These are phyloP conservation scores for Xenopus petersii DNA, from an alignment of 2,797 vertebrate species.

Conservation along the genomic window DNA sequence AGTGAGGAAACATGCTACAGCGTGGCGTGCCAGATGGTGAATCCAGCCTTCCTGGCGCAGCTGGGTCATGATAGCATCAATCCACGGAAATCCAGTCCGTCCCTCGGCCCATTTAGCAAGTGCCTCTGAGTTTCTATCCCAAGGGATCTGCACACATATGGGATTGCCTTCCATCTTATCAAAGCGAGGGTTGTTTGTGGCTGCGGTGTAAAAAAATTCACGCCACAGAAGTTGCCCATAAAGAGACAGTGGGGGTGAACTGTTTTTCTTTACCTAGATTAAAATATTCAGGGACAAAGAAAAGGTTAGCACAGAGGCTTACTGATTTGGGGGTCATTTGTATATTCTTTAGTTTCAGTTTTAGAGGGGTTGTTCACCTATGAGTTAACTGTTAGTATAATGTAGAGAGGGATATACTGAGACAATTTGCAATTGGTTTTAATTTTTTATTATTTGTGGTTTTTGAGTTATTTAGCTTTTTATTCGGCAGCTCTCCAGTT, in stretches of 20 bases:
- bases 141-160: conserved; percentile 92
- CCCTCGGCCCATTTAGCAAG: conserved; percentile 95
- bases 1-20: conserved; percentile 90
- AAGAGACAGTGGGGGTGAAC: conserved; percentile 82
- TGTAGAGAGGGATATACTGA: no score
- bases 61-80: conserved; percentile 94
- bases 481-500: no score
- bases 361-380: no score
- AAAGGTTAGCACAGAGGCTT: no score
- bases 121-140: conserved; percentile 90
- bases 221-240: conserved; percentile 92
- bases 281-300: not conserved
- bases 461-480: no score
- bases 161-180: conserved; percentile 98
- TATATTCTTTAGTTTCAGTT: no score
- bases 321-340: no score
- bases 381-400: no score
- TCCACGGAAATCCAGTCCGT: conserved; percentile 90
- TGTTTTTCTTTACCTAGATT: conserved; percentile 86
- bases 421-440: no score
- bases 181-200: conserved; percentile 90
- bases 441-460: no score
- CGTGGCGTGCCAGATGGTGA: conserved; percentile 88
- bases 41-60: conserved; percentile 95
- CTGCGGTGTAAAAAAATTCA: conserved; percentile 92